Base-by-base conservation (phyloP, 23 tunicate genomes). In the Ciona savignyi region DNA sequence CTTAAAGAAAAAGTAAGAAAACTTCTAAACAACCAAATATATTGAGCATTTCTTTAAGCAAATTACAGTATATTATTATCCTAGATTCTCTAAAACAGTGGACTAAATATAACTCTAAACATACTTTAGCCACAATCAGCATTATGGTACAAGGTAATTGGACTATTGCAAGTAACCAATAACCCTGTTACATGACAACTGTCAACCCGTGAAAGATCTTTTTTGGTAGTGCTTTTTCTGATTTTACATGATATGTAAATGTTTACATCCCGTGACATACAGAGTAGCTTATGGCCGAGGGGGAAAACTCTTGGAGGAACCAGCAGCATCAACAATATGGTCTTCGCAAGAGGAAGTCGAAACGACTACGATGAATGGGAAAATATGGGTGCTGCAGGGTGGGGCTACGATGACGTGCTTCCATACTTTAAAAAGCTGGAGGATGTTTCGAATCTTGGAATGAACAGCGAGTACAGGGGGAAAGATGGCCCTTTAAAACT, bases 291-390 rank as follows among this genome's bases (percentile, higher is more conserved):
- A 25, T 63, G 75, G 75, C 96, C 96, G 2, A 33, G 83, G 1
- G 96, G 96, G 28, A 89, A 83, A 66, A 80, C 78, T 9, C 28
- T 89, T 3, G 96, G 96, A 0, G 96, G 96, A n/a, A 82, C 80
- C 30, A 89, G 82, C 32, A 64, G 80, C 21, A 56, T 89, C 60
- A 89, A 89, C 83, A 49, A 60, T 48, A 73, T 85, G 80, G 56
- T 82, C 0, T 89, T 72, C 67, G 78, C 67, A 23, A 56, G 96
- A 22, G 96, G 96, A 21, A 83, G 78, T 31, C 62, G 33, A 15
- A 77, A 78, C 25, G 96, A 89, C 72, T 89, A 49, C 42, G 84
- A 89, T 68, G 29, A 64, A n/a, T 89, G 96, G 96, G 81, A 73
- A 65, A 34, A 66, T 3, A 9, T 62, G 27, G 96, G 96, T 4